Evolutionary conservation across 1,140 invertebrate species (phyloP).

Genomic region (Aethina tumida): DNA sequence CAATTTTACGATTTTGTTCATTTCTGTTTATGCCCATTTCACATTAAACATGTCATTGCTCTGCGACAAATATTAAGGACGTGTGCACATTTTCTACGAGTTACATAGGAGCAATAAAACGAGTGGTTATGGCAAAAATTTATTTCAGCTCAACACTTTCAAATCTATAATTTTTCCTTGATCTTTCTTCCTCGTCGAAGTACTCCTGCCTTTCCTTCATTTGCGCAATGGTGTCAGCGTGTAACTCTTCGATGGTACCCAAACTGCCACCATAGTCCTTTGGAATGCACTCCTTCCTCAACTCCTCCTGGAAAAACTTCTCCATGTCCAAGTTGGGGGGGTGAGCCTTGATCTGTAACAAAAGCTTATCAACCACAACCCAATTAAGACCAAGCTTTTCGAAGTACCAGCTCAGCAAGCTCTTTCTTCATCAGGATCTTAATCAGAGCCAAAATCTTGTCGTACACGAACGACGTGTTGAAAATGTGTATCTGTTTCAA

Average conservation of each 20-base stretch:
- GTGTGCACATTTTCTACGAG: too few species aligned
- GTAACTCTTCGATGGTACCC: slow-evolving; percentile 32
- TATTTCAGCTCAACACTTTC: too few species aligned
- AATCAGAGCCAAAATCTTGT: slow-evolving; percentile 49
- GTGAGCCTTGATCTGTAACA: slow-evolving; percentile 38
- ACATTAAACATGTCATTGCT: too few species aligned
- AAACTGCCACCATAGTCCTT: slow-evolving; percentile 40
- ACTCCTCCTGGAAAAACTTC: slow-evolving; percentile 34
- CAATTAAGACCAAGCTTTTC: too few species aligned
- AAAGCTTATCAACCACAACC: slow-evolving; percentile 7
- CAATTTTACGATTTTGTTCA: too few species aligned
- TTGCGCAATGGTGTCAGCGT: slow-evolving; percentile 18
- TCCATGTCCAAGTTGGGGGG: slow-evolving; percentile 32
- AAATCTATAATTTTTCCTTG: too few species aligned
- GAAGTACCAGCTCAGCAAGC: slow-evolving; percentile 51
- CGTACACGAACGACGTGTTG: slow-evolving; percentile 51
- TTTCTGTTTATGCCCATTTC: too few species aligned
- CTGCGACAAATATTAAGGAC: too few species aligned
- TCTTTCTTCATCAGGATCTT: slow-evolving; percentile 56
- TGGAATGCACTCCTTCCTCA: slow-evolving; percentile 39
- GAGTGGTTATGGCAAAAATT: too few species aligned
- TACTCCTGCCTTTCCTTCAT: slow-evolving; percentile 16
- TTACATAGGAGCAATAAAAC: too few species aligned
- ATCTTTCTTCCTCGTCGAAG: slow-evolving; percentile 17
- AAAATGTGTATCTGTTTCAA: slow-evolving; percentile 52